A percentile compares a stretch with the other conserved stretches of the same genome.
Conservation (phyloP, 1,140 invertebrate genomes). For the Phymorhynchus buccinoides region DNA sequence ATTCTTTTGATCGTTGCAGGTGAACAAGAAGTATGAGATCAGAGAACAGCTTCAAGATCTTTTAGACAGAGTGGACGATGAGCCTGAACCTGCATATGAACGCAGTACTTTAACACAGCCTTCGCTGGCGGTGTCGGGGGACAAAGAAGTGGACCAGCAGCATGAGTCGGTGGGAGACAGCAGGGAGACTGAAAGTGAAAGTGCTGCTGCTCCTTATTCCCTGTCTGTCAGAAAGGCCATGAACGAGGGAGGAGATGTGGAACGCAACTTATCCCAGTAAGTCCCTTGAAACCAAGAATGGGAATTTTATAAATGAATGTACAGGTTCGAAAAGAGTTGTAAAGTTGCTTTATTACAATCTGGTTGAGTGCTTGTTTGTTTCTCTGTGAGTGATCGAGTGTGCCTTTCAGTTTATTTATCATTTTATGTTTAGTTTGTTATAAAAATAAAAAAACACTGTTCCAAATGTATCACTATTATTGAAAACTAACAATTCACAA, state of each 20-base stretch:
- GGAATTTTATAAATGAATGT: too few relatives aligned
- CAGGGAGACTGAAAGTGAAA: neutral
- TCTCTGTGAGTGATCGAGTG: too few relatives aligned
- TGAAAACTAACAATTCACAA: too few relatives aligned
- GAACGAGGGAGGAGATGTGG: neutral
- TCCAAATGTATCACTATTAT: too few relatives aligned
- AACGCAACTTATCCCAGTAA: neutral
- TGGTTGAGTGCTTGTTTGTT: too few relatives aligned
- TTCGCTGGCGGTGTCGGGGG: neutral
- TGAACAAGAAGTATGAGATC: conserved; percentile 3
- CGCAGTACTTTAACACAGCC: neutral
- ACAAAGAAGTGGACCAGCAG: neutral
- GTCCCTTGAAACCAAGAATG: too few relatives aligned
- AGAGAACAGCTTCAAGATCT: conserved; percentile 1
- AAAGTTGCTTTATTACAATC: too few relatives aligned
- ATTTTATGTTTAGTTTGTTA: too few relatives aligned
- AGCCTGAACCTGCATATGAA: neutral
- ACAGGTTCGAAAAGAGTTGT: too few relatives aligned
- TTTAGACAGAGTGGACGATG: neutral
- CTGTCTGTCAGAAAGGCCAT: neutral
- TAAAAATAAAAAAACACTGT: too few relatives aligned
- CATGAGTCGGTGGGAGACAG: neutral
- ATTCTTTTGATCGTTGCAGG: neutral
- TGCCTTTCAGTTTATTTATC: too few relatives aligned
- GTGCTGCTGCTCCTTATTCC: neutral